Base-by-base conservation (phyloP, 2,797 vertebrate genomes). In the Mycteria americana region DNA sequence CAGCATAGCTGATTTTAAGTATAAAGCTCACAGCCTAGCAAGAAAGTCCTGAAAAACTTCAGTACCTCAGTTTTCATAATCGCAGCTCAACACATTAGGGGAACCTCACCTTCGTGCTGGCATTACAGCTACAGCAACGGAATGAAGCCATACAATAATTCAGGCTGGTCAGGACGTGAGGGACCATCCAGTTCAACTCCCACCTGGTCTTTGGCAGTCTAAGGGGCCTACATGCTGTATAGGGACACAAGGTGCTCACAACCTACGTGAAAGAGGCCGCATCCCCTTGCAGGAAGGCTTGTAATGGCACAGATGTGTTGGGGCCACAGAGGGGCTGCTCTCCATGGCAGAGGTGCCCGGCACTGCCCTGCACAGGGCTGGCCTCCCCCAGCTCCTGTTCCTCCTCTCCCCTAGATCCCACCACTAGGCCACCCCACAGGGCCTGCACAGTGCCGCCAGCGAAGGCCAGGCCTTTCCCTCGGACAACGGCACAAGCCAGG, bases 221-320 rank as follows among this genome's bases (percentile, higher is more conserved):
- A 16, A 39, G 22, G 18, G 7, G 30, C 45, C 28, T 9, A 31
- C 9, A 3, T 2, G 18, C 27, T 2, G 0, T 4, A 30, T 0
- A 51, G 28, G 16, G 37, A 33, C 0, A 0, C 30, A 9, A 48
- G 54, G 33, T 14, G n/a, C 70, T 53, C 48, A 11, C 4, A 43
- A 6, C 15, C 6, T 7, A 17, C 0, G 5, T 4, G 7, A 21
- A 68, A 48, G 25, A 54, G 39, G 24, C 39, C 35, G 22, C 1
- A 3, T 21, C n/a, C 39, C 21, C 13, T 14, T 10, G 30, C 0
- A 1, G 62, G 23, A 43, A 6, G 53, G 53, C 8, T 2, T 13
- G 37, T 22, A 45, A 60, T 2, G 18, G 33, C 25, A 31, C 27
- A 18, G 18, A 22, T 1, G 17, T 2, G 7, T 2, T 27, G 11